Conservation (phyloP, 2,888 invertebrate species). For the Cantharis flavilabris region DNA sequence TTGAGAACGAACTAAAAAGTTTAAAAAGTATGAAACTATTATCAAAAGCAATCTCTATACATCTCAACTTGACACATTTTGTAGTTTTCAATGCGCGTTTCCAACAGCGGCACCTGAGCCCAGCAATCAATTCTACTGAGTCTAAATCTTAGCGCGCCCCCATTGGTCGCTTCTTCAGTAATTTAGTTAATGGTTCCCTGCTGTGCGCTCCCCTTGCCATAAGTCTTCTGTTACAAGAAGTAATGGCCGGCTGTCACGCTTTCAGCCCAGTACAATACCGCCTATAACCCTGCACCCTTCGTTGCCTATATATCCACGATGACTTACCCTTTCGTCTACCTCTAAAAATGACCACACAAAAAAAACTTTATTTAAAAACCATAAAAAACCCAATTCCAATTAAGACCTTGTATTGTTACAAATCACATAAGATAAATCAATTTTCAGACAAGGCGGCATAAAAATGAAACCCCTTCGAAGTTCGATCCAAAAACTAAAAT, state of each 20-base stretch:
- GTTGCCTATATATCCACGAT: constrained; percentile 12
- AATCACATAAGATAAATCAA: neutral
- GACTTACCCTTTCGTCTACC: constrained; percentile 26
- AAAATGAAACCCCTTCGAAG: neutral
- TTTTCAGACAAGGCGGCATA: neutral
- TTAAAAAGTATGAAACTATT: constrained; percentile 26
- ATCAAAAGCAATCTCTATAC: constrained; percentile 34
- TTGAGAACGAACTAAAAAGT: constrained; percentile 24
- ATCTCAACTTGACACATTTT: constrained; percentile 36
- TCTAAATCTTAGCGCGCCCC: constrained; percentile 52
- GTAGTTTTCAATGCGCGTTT: constrained; percentile 38
- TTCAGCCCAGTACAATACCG: constrained; percentile 49
- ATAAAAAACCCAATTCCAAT: neutral
- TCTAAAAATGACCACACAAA: constrained; percentile 9
- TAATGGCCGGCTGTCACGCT: constrained; percentile 58
- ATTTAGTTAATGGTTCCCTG: constrained; percentile 58
- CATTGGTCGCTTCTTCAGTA: constrained; percentile 55
- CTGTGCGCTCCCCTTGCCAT: constrained; percentile 52
- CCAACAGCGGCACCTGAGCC: constrained; percentile 52
- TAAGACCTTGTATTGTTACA: neutral
- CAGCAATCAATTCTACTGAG: constrained; percentile 53
- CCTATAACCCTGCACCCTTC: constrained; percentile 36
- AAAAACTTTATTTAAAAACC: neutral
- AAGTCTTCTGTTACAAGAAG: constrained; percentile 56
- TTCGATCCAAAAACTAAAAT: constrained; percentile 5